Evolutionary conservation across 2,113 vertebrate genomes (phyloP), one percentile per base, ranked within the genome.

Genomic region (Protobothrops mucrosquamatus): DNA sequence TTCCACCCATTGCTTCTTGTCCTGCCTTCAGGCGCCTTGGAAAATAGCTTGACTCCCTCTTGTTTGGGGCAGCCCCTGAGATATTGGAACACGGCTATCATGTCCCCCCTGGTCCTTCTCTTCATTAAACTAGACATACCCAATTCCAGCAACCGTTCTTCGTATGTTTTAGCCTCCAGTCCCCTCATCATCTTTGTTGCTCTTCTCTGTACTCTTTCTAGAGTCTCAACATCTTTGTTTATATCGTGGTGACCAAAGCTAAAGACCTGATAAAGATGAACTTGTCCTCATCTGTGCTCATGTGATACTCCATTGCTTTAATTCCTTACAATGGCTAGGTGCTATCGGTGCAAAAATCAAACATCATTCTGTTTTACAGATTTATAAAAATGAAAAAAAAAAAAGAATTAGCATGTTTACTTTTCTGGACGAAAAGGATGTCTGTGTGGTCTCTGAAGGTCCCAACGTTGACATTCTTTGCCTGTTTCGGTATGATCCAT

Each of bases 381-480:
- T 69, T 95, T 94, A 94, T 92, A 29, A 88, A 93, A 92, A 92
- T 52, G 88, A 85, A 11, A 18, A 85, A 3, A 61, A 85, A 11
- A 11, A 85, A 10, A 85, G 57, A 74, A 59, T 10, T 23, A 61
- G 74, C 26, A 61, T 94, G 92, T 74, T 97, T 98, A 99, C 99
- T 99, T 99, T 96, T 99, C 98, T 61, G 98, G 98, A 93, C 98
- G 97, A 97, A 98, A 99, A 96, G 98, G 98, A 97, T 99, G 99
- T 95, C 98, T 98, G 96, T 99, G 99, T 57, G 99, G 99, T 89
- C 98, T 98, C 93, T 98, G 98, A 95, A 98, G 98, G 97, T 99
- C 99, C 99, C 99, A 99, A 85, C 99, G 98, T 96, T 99, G 99
- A 94, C 99, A 99, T 96, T 98, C 98, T 94, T 98, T 99, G 94